phyloP scores from a whole-genome alignment of 2,888 invertebrate genomes.

The Laspeyria flexula region DNA sequence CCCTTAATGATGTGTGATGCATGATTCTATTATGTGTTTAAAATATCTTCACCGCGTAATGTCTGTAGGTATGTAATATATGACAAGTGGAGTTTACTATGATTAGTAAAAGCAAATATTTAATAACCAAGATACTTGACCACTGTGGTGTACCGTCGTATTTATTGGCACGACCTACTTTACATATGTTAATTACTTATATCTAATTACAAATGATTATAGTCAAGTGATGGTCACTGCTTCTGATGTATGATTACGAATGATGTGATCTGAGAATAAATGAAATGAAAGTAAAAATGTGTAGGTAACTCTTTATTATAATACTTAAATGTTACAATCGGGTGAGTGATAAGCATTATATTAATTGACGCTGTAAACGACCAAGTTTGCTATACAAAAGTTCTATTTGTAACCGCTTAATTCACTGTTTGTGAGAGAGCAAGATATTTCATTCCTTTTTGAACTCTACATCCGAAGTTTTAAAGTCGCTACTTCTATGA shows the following conservation, averaged over 20 bases:
- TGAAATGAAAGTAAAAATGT: conserved; percentile 2
- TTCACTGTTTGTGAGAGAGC: conserved; percentile 32
- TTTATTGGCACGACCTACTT: conserved; percentile 7
- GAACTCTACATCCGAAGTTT: conserved; percentile 38
- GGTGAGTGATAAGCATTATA: background rate
- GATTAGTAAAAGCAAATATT: conserved; percentile 4
- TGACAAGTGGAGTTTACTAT: background rate
- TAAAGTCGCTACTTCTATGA: conserved; percentile 50
- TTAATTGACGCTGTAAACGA: conserved; percentile 7
- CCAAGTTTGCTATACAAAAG: conserved; percentile 24
- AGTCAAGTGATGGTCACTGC: background rate
- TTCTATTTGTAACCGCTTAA: conserved; percentile 47
- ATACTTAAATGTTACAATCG: background rate
- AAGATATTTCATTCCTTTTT: conserved; percentile 34
- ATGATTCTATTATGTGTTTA: background rate
- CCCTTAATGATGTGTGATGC: background rate
- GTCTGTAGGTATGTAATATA: background rate
- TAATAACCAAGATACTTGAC: background rate
- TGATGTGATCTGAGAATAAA: background rate
- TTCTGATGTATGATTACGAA: background rate
- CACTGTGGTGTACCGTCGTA: background rate
- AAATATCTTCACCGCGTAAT: too few relatives aligned
- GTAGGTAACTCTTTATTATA: background rate
- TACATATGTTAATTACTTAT: background rate
- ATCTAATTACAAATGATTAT: background rate